Evolutionary conservation across 2,888 invertebrate species (phyloP).

Genomic region (Drosophila macrothrix): DNA sequence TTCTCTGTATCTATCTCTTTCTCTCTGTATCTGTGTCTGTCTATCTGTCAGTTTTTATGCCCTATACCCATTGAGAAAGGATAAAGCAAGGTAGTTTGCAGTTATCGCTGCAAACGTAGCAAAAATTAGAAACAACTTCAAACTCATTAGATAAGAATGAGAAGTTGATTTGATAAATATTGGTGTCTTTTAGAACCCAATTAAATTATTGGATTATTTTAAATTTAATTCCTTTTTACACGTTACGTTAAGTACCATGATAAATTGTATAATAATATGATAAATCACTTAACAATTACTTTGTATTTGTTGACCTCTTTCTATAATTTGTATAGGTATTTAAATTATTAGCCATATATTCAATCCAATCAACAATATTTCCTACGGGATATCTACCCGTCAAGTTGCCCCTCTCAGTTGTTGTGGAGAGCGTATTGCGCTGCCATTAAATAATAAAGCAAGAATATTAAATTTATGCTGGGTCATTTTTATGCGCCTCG

Average conservation of each 20-base stretch:
- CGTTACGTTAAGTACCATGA: background rate
- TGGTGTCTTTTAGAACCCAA: background rate
- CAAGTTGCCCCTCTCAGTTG: background rate
- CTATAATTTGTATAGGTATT: too few species aligned
- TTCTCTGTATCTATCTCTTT: background rate
- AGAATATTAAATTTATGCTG: constrained; percentile 82
- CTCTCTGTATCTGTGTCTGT: background rate
- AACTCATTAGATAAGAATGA: background rate
- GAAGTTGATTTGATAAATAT: background rate
- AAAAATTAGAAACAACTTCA: background rate
- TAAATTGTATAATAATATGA: background rate
- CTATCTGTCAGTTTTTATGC: background rate
- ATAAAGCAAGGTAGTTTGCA: background rate
- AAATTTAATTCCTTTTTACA: background rate
- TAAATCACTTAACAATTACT: background rate
- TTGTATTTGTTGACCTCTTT: too few species aligned
- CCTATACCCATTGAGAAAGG: background rate
- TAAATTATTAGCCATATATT: background rate
- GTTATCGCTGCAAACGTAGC: background rate
- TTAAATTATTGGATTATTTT: background rate
- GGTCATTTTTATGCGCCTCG: constrained; percentile 78
- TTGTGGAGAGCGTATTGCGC: constrained; percentile 39
- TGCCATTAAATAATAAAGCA: constrained; percentile 82
- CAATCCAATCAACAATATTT: background rate
- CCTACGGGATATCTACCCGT: background rate